These are phyloP conservation scores for Dipodomys ordii DNA, from an alignment of 2,113 vertebrate genomes.

Conservation along the genomic window DNA sequence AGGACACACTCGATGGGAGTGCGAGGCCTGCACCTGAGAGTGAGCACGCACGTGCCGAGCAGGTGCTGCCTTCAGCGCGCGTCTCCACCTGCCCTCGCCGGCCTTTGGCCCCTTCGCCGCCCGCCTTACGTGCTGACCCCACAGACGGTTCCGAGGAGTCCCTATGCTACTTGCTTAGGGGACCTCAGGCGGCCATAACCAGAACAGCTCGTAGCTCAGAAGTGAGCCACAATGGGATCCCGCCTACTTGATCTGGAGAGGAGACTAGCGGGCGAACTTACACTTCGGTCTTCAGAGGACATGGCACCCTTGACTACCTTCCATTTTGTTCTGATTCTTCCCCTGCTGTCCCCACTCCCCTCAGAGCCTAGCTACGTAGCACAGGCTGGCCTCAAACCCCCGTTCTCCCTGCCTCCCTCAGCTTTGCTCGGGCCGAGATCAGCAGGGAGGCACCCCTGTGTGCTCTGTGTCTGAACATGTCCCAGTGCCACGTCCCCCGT, in stretches of 20 bases:
- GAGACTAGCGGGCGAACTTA: background rate
- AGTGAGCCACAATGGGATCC: slow-evolving; percentile 46
- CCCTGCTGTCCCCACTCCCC: no score
- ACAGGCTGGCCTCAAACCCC: no score
- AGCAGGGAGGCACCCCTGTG: no score
- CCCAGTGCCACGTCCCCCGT: no score
- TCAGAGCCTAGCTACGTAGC: no score
- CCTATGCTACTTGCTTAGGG: background rate
- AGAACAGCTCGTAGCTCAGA: slow-evolving; percentile 33
- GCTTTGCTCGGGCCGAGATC: no score
- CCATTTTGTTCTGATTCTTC: background rate
- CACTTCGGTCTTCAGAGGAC: slow-evolving; percentile 10
- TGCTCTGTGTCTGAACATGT: no score
- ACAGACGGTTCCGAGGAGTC: background rate
- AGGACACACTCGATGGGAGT: background rate
- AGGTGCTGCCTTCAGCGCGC: background rate
- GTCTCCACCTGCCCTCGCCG: background rate
- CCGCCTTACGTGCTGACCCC: background rate
- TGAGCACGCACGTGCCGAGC: background rate
- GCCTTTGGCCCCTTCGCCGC: background rate
- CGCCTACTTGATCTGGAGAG: background rate
- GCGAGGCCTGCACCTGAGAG: background rate
- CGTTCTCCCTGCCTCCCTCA: no score
- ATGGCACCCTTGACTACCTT: background rate
- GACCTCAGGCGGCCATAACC: slow-evolving; percentile 22